Conservation (phyloP, 37 sponge, comb jelly and placozoan species). For the Crambe crambe region DNA sequence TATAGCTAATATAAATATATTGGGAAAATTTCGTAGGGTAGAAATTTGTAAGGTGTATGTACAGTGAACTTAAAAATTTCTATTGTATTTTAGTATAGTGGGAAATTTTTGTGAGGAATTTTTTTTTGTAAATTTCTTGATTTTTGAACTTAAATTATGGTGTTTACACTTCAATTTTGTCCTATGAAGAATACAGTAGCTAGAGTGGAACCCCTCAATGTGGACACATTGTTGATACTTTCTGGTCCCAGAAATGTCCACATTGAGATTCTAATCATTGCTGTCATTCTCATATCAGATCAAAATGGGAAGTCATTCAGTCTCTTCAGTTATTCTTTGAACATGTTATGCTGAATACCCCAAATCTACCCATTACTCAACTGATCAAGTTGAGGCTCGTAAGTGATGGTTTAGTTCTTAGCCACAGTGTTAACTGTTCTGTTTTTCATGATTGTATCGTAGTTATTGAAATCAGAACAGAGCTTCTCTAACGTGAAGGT, state of each 20-base stretch:
- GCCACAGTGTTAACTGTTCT: no score
- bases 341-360: conserved; percentile 46
- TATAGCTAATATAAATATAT: no score
- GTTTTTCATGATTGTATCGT: not conserved
- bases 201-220: no score
- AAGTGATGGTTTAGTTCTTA: conserved; percentile 2
- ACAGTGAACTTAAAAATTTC: no score
- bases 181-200: no score
- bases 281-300: conserved; percentile 3
- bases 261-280: not conserved
- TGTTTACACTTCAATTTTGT: not conserved
- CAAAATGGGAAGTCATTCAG: conserved; percentile 58
- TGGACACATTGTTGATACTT: no score
- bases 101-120: no score
- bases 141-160: not conserved
- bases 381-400: conserved; percentile 44
- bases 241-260: not conserved
- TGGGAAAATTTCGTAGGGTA: no score
- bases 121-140: no score
- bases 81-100: no score
- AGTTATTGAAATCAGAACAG: conserved; percentile 19
- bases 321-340: conserved; percentile 71
- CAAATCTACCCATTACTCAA: conserved; percentile 8
- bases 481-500: conserved; percentile 22
- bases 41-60: no score